phyloP scores from a whole-genome alignment of 2,888 invertebrate species.

The Nasonia oneida region DNA sequence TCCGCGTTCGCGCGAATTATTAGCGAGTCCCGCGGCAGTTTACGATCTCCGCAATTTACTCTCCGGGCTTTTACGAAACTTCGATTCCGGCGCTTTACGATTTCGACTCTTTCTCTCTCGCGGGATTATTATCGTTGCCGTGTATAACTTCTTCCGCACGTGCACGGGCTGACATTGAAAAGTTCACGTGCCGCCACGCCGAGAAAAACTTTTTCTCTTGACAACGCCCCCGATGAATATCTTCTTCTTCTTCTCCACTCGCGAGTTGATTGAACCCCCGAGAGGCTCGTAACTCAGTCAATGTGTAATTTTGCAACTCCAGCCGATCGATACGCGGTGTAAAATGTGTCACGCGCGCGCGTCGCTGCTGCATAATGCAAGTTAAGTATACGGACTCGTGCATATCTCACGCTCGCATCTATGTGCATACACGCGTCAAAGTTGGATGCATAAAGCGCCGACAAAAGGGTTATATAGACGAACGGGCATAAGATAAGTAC shows the following conservation, averaged over 20 bases:
- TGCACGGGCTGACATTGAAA: conserved; percentile 36
- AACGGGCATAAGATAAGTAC: conserved; percentile 26
- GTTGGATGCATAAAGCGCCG: not conserved
- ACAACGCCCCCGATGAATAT: not conserved
- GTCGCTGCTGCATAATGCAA: not conserved
- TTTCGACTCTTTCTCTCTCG: not conserved
- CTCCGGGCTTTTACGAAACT: conserved; percentile 13
- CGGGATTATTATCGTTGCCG: not conserved
- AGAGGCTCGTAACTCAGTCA: conserved; percentile 20
- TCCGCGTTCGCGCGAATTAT: not conserved
- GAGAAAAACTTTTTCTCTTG: conserved; percentile 12
- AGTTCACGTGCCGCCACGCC: not conserved
- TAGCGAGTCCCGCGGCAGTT: too few species aligned
- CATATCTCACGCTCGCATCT: not conserved
- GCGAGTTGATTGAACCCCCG: conserved; percentile 24
- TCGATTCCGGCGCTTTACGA: conserved; percentile 33
- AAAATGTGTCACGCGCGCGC: conserved; percentile 27
- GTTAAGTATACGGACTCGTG: conserved; percentile 2
- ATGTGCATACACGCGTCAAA: not conserved
- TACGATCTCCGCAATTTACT: too few species aligned
- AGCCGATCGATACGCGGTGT: conserved; percentile 16
- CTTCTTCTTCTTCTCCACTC: conserved; percentile 5
- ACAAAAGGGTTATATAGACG: not conserved
- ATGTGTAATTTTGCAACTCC: conserved; percentile 25
- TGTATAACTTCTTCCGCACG: not conserved